Base-by-base conservation (phyloP, 2,113 vertebrate species). In the Perca schrenkii region DNA sequence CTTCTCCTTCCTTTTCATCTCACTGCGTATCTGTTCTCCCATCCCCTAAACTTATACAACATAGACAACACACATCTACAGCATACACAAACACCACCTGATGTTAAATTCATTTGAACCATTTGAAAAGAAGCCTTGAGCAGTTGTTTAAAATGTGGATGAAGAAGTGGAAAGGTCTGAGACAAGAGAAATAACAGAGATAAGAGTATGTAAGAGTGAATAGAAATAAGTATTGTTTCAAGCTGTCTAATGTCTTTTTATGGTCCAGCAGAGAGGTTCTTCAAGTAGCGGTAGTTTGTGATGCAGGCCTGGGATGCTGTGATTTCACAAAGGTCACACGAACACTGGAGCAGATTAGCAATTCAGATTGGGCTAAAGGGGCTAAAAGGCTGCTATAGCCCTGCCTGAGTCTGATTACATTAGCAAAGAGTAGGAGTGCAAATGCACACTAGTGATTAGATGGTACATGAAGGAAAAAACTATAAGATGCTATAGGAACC, bases 351-450 rank as follows among this genome's bases (percentile, higher is more conserved):
- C 54, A 81, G 87, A 94, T 95, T 93, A 93, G 94, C 88, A 91
- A 94, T 94, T 94, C 92, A 93, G 89, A 94, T 92, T 85, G 83
- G 77, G 80, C 91, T 87, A 90, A 92, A 93, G 86, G 90, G 92
- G 85, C 92, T 92, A 92, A 93, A 93, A 91, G 85, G 87, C 89
- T 90, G 83, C 81, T 86, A 86, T 89, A 80, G 89, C 84, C 74
- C 87, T 88, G 86, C 80, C 88, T 85, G 64, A 86, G 86, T 93
- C 92, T 92, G 93, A 94, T 94, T 92, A 82, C 88, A 93, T 95
- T 94, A 93, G 83, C 77, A 82, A 81, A 81, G 83, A 85, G 84
- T 85, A 86, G 78, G 80, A 86, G 86, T 83, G 75, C 79, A 89
- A 89, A 87, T 83, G 80, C 56, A 77, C 53, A 80, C 47, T 17